These are phyloP conservation scores for Syngnathus scovelli DNA, from an alignment of 2,113 vertebrate genomes.

Conservation along the genomic window DNA sequence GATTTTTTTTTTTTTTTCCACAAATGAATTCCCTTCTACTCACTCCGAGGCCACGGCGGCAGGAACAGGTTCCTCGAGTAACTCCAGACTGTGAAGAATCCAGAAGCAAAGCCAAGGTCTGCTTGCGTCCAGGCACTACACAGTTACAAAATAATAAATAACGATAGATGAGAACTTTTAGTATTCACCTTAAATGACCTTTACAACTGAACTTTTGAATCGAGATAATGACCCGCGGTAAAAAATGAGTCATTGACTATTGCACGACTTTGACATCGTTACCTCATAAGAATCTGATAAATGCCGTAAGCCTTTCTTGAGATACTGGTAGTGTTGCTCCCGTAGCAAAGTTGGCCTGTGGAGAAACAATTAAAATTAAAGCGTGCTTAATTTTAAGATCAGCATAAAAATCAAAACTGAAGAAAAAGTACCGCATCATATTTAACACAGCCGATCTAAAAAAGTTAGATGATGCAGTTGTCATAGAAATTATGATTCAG, in stretches of 20 bases:
- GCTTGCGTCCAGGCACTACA: conserved; percentile 93
- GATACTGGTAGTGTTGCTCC: conserved; percentile 90
- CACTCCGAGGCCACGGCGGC: conserved; percentile 82
- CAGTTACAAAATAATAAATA: background rate
- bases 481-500: conserved; percentile 65
- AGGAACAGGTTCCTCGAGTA: conserved; percentile 86
- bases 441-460: no score
- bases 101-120: conserved; percentile 98
- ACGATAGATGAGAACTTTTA: background rate
- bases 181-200: background rate
- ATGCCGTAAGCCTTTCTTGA: conserved; percentile 91
- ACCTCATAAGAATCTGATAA: conserved; percentile 94
- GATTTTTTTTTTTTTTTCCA: background rate
- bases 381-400: background rate
- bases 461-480: conserved; percentile 34
- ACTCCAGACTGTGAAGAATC: conserved; percentile 95
- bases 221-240: no score
- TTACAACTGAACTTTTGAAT: no score
- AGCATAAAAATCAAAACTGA: background rate
- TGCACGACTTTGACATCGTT: conserved; percentile 16
- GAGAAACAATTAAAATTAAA: conserved; percentile 6
- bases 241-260: background rate
- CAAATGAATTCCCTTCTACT: conserved; percentile 47
- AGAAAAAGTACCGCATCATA: no score
- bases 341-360: conserved; percentile 81